phyloP scores from a whole-genome alignment of 37 sponge, comb jelly and placozoan genomes.

The Bolinopsis microptera region DNA sequence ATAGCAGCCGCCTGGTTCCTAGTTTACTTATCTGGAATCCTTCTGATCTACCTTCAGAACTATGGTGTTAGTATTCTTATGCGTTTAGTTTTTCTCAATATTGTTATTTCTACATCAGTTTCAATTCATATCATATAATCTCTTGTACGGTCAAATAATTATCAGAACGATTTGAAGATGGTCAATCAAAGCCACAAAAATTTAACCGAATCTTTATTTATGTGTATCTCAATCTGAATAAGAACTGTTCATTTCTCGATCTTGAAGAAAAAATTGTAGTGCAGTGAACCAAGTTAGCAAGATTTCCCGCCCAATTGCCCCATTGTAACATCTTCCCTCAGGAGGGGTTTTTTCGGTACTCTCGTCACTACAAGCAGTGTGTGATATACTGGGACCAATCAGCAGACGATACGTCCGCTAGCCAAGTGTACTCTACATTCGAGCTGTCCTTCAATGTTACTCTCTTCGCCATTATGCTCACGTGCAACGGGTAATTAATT shows the following conservation, averaged over 20 bases:
- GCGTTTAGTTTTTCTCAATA: not conserved
- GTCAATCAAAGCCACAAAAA: no score
- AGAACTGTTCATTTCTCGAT: no score
- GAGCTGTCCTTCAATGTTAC: constrained; percentile 54
- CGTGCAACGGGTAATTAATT: constrained; percentile 53
- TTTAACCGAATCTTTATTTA: no score
- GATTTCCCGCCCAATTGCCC: no score
- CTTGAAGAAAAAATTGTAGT: no score
- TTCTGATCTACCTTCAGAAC: not conserved
- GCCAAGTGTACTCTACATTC: constrained; percentile 26
- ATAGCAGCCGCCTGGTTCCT: constrained; percentile 27
- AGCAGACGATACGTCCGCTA: not conserved
- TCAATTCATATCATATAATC: no score
- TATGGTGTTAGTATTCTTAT: constrained; percentile 26
- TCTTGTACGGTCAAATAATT: no score
- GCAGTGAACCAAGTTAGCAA: no score
- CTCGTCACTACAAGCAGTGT: constrained; percentile 44
- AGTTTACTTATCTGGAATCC: constrained; percentile 30
- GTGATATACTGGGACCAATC: constrained; percentile 33
- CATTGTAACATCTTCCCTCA: not conserved
- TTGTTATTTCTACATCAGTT: not conserved
- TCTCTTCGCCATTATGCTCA: constrained; percentile 12
- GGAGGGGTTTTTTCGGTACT: constrained; percentile 43
- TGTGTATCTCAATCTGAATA: no score
- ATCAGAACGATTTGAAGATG: no score